Evolutionary conservation across 2,797 vertebrate species (phyloP), one percentile per base, ranked within the genome.

Genomic region (Danio jaintianensis): DNA sequence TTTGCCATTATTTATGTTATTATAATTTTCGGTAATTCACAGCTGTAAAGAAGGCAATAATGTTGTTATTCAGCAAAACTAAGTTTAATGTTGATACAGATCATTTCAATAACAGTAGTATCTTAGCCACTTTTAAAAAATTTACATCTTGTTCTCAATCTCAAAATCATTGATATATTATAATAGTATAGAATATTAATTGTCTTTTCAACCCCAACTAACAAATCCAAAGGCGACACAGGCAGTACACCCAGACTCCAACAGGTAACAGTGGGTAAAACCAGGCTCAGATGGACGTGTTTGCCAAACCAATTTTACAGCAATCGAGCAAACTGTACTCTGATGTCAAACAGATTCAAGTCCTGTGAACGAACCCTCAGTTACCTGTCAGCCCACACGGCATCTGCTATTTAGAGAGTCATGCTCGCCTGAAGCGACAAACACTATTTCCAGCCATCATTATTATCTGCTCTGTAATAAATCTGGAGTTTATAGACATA

Each of bases 401-500:
- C 3, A 64, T 64, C n/a, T 42, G 52, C 48, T 55, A 29, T 53
- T 70, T 16, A 71, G 45, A 9, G 63, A 66, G 55, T 5, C 52
- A 69, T 7, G 16, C 42, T 38, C 7, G 42, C 76, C 76, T 48
- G 16, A 59, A 78, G 64, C 43, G 36, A 79, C 43, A 72, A 45
- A 61, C 42, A 42, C 15, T 70, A 48, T 72, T 72, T 56, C n/a
- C 52, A 61, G 58, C 16, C 50, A 64, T 47, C 69, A 47, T 56
- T 12, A 61, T 73, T 22, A 74, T 58, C 29, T 11, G 18, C n/a
- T 22, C 16, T 53, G 58, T 62, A 58, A 76, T 50, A 64, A 63
- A 81, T 62, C 47, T 43, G 12, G 22, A 47, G 40, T 63, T 76
- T 52, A 68, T 70, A 63, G 59, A 55, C 58, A 38, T 50, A 53